Evolutionary conservation across 2,888 invertebrate species (phyloP).

Genomic region (Lycocerus yunnanus): DNA sequence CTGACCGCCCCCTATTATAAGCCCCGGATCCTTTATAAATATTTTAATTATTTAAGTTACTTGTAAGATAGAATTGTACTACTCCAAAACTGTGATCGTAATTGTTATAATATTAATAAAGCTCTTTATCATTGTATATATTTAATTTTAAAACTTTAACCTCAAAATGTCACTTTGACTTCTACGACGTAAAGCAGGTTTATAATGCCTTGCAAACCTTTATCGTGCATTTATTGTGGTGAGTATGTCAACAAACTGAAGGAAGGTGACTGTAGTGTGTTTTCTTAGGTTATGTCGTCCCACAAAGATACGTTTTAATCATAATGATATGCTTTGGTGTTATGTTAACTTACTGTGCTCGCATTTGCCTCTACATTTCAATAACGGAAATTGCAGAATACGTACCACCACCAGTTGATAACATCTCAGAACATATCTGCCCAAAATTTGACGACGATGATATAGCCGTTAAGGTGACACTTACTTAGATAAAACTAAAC

Average conservation of each 20-base stretch:
- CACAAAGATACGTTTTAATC: neutral
- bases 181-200: neutral
- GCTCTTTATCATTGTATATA: neutral
- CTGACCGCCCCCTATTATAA: neutral
- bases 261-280: neutral
- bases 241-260: neutral
- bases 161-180: neutral
- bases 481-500: neutral
- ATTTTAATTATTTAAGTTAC: neutral
- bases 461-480: neutral
- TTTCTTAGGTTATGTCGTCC: slow-evolving; percentile 53
- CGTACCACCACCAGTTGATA: neutral
- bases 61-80: neutral
- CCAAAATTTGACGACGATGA: neutral
- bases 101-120: neutral
- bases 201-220: neutral
- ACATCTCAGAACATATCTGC: neutral
- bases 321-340: neutral
- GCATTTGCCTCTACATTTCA: neutral
- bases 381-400: neutral
- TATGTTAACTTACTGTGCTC: neutral
- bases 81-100: neutral
- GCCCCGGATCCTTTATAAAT: neutral
- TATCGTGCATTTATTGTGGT: neutral
- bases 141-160: neutral